Conservation (phyloP, 2,797 vertebrate species). For the Chrysolophus pictus region DNA sequence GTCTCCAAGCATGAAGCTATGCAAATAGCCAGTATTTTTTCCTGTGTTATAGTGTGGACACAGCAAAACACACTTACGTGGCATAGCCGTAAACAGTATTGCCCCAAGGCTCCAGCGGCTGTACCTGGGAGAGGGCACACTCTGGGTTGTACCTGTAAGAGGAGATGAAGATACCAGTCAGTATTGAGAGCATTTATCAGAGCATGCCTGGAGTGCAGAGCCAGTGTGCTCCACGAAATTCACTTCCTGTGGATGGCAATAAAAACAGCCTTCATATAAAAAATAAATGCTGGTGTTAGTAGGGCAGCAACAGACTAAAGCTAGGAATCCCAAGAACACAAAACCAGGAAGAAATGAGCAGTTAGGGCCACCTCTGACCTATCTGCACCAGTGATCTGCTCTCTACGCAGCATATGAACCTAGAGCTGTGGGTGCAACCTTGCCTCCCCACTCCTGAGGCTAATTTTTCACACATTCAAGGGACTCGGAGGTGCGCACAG, state of each 20-base stretch:
- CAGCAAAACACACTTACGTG: constrained; percentile 81
- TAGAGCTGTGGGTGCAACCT: not conserved
- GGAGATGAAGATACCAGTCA: not conserved
- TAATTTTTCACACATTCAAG: not conserved
- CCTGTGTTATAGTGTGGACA: accelerated
- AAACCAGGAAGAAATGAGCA: not conserved
- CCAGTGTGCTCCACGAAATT: not conserved
- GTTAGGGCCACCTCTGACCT: not conserved
- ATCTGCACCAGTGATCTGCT: not conserved
- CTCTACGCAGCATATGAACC: not conserved
- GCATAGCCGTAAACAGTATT: constrained; percentile 92
- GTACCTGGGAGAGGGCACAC: constrained; percentile 82
- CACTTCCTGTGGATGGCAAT: not conserved
- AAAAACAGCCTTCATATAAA: not conserved
- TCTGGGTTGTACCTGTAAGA: constrained; percentile 85
- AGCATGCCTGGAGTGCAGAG: not conserved
- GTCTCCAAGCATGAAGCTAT: not conserved
- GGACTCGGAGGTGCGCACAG: not conserved
- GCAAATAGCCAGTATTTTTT: not conserved
- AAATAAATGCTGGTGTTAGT: not conserved
- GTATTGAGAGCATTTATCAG: accelerated
- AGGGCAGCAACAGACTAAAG: not conserved
- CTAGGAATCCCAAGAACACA: not conserved
- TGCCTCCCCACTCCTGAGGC: not conserved
- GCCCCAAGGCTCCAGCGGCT: constrained; percentile 84